Evolutionary conservation across 2,888 invertebrate genomes (phyloP).

Genomic region (Polietes domitor): DNA sequence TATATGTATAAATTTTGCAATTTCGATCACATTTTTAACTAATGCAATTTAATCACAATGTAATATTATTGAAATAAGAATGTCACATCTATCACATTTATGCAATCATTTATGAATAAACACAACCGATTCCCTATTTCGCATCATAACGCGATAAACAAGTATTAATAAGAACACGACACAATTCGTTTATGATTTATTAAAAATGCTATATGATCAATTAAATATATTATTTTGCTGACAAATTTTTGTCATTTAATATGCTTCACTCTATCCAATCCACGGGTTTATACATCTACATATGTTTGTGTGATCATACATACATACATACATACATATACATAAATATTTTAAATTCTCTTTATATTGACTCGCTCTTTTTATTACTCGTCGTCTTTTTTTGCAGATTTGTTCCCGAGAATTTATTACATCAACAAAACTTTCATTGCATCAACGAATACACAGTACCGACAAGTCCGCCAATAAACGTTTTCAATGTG

Average conservation of each 20-base stretch:
- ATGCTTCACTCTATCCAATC: too few relatives aligned
- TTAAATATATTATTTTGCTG: conserved; percentile 10
- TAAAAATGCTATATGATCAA: conserved; percentile 11
- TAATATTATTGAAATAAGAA: too few relatives aligned
- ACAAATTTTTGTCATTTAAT: background rate
- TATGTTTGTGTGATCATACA: too few relatives aligned
- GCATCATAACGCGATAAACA: background rate
- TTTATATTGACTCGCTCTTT: background rate
- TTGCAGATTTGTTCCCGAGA: conserved; percentile 69
- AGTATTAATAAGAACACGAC: too few relatives aligned
- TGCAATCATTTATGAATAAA: too few relatives aligned
- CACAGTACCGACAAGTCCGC: conserved; percentile 63
- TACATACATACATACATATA: too few relatives aligned
- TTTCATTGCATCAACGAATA: conserved; percentile 70
- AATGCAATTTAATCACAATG: too few relatives aligned
- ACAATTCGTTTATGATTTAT: background rate
- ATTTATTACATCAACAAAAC: conserved; percentile 72
- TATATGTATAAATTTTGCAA: too few relatives aligned
- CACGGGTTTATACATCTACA: too few relatives aligned
- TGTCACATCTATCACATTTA: too few relatives aligned
- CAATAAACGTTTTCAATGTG: conserved; percentile 72
- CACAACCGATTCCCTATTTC: too few relatives aligned
- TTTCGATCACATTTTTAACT: too few relatives aligned
- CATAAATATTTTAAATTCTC: background rate
- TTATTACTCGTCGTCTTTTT: background rate